These are phyloP conservation scores for Hystrix brachyura DNA, from an alignment of 2,113 vertebrate genomes.

Conservation along the genomic window DNA sequence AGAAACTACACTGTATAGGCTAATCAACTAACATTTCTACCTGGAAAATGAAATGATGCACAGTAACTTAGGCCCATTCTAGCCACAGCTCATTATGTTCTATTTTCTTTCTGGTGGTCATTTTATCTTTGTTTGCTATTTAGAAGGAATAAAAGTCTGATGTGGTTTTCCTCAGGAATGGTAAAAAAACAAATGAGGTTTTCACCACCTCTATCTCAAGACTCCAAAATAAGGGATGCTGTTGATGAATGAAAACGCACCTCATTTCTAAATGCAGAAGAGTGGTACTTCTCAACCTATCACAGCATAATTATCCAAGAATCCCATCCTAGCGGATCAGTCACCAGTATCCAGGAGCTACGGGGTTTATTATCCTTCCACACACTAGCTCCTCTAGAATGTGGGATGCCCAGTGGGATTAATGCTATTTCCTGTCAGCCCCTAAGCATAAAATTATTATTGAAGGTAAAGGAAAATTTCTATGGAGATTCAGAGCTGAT, in stretches of 20 bases:
- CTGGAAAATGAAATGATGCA: conserved; percentile 46
- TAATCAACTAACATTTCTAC: neutral
- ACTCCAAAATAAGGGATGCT: conserved; percentile 58
- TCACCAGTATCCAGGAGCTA: conserved; percentile 71
- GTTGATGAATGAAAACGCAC: conserved; percentile 43
- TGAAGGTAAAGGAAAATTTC: conserved; percentile 83
- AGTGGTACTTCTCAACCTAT: conserved; percentile 50
- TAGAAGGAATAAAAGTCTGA: conserved; percentile 56
- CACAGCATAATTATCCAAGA: conserved; percentile 73
- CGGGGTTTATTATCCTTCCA: conserved; percentile 82
- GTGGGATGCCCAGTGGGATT: conserved; percentile 76
- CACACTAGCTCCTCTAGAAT: conserved; percentile 80
- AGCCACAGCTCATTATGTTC: neutral
- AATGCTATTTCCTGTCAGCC: conserved; percentile 82
- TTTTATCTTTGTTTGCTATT: conserved; percentile 23
- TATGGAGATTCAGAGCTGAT: conserved; percentile 84
- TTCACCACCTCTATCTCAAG: conserved; percentile 42
- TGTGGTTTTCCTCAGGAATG: neutral
- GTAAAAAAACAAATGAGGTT: neutral
- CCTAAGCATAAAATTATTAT: conserved; percentile 84
- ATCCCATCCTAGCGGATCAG: conserved; percentile 21
- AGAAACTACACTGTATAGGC: neutral
- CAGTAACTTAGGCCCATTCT: neutral
- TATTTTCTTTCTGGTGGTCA: neutral
- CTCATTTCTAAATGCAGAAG: conserved; percentile 64